Evolutionary conservation across 2,113 vertebrate genomes (phyloP), one percentile per base, ranked within the genome.

Genomic region (Semnornis frantzii): DNA sequence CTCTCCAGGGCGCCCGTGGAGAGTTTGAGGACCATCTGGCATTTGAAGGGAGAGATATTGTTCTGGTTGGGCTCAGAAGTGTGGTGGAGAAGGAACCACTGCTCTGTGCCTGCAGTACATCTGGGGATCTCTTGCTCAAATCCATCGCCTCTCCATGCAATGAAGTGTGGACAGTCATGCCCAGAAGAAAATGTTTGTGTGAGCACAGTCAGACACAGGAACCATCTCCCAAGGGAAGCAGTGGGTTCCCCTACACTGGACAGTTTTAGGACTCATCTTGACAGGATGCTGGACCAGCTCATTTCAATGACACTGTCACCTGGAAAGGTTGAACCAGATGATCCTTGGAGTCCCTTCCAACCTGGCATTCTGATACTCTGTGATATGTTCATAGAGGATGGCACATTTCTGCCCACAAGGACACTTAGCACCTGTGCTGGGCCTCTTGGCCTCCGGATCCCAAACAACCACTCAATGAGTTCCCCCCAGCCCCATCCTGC

Each of bases 21-120:
- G 68, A 25, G 52, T 89, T 82, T 87, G 84, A 84, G 92, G 70
- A 46, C 64, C 52, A 63, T 82, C 71, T 94, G 46, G 75, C 57
- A 68, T 87, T 66, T 85, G 85, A 79, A 83, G 62, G 82, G 42
- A 77, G 64, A 62, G 17, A 31, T 10, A 15, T 9, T 63, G 50
- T 78, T 82, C 44, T 31, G 57, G 57, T 50, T 0, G 3, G 1
- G 0, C 71, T 94, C 28, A 39, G 42, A 68, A 91, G 21, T 12
- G 25, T 60, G 37, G 57, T 16, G 62, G 57, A 59, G 37, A 64
- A 70, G 37, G 48, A 85, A 52, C 12, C 14, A 2, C 27, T 63
- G 50, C 31, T 85, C 63, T 0, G 0, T 82, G 84, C 44, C 55
- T 80, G 68, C 0, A 3, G 37, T 42, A 31, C 37, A 37, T 72